Evolutionary conservation across 2,888 invertebrate genomes (phyloP), one percentile per base, ranked within the genome.

Genomic region (Pandemis heparana): DNA sequence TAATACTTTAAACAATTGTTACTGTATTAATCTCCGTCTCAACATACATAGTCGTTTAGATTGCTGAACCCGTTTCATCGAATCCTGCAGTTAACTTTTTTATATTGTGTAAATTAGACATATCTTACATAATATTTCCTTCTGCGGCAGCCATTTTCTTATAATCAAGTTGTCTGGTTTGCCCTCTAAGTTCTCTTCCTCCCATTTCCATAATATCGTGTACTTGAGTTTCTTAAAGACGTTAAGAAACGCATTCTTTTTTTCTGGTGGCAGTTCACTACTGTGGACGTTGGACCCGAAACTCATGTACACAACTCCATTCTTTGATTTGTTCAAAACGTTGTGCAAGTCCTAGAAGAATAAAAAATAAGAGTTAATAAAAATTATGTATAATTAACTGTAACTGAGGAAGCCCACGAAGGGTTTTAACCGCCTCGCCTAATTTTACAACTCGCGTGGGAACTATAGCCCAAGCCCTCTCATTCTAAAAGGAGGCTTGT

Each of bases 141-240:
- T 95, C 81, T 97, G 97, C 0, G 97, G 97, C 51, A 97, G 81
- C 97, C 97, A 97, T 77, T 96, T 95, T 72, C 91, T 87, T 7
- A 95, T 87, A 63, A 95, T 88, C 0, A 97, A 90, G 82, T 96
- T 96, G 0, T 89, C 79, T 0, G 96, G 93, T 79, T 95, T 92
- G 41, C 94, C 94, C 2, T 93, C 91, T n/a, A 95, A 80, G 4
- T 87, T 85, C n/a, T 95, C 92, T 0, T 95, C 95, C 77, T 96
- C 96, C 95, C 96, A 97, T 87, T 97, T 96, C 96, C 96, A 96
- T 12, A 97, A 80, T 0, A 97, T 95, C 3, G 93, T 95, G 76
- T 96, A 95, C 76, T 96, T 96, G 0, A 96, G 79, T 73, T 91
- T 92, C 1, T 94, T 87, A 64, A 97, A 95, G 4, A 94, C 95